Evolutionary conservation across 2,888 invertebrate species (phyloP).

Genomic region (Leucania comma): DNA sequence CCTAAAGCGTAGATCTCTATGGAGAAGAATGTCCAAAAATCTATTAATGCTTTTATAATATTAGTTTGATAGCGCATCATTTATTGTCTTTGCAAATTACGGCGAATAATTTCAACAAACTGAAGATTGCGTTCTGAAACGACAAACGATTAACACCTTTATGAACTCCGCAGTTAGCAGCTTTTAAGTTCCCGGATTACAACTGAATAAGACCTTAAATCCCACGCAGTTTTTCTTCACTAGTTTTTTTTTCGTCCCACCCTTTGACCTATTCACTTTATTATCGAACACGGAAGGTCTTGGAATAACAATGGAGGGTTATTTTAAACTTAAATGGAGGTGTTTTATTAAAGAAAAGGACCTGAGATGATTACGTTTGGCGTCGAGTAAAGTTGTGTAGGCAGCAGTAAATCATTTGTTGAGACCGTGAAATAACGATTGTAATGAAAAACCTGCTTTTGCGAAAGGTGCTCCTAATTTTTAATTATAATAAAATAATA

Average conservation of each 20-base stretch:
- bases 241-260: not conserved
- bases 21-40: too few species aligned
- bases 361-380: not conserved
- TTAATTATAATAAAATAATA: too few species aligned
- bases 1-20: too few species aligned
- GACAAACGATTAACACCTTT: too few species aligned
- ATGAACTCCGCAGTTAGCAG: not conserved
- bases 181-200: not conserved
- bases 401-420: not conserved
- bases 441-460: too few species aligned
- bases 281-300: not conserved
- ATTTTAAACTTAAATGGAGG: not conserved
- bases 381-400: not conserved
- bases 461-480: too few species aligned
- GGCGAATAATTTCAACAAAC: too few species aligned
- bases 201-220: not conserved
- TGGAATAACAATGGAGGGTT: not conserved
- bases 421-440: not conserved
- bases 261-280: not conserved
- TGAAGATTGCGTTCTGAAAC: too few species aligned
- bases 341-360: not conserved
- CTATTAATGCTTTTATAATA: too few species aligned
- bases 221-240: constrained; percentile 9
- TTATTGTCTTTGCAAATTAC: too few species aligned
- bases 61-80: too few species aligned